phyloP scores from a whole-genome alignment of 2,113 vertebrate genomes.

The Coturnix japonica region DNA sequence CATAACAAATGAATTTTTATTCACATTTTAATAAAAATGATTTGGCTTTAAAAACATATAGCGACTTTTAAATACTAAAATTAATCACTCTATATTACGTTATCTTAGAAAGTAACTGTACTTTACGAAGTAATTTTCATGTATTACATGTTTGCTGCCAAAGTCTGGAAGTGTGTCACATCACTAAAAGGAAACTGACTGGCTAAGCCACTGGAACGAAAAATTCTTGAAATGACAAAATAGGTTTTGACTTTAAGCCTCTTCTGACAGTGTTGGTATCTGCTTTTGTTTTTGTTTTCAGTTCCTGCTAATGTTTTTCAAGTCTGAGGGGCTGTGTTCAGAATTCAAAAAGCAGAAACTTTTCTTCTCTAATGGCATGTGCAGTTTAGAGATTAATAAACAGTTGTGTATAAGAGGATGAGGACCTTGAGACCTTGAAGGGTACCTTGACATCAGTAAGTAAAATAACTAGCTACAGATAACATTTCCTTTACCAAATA shows the following conservation, averaged over 20 bases:
- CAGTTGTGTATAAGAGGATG: neutral
- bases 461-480: neutral
- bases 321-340: neutral
- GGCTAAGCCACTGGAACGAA: neutral
- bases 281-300: neutral
- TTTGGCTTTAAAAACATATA: neutral
- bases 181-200: neutral
- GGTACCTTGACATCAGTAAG: neutral
- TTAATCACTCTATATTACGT: neutral
- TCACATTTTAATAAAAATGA: neutral
- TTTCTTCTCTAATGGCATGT: neutral
- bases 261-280: neutral
- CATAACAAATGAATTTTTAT: neutral
- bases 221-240: conserved; percentile 5
- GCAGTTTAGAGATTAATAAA: neutral
- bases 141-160: neutral
- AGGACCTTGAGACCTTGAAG: neutral
- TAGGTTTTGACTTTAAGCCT: neutral
- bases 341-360: neutral
- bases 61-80: neutral
- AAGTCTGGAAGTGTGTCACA: neutral
- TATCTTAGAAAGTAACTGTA: neutral
- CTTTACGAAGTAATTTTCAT: neutral
- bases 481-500: neutral
- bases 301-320: neutral